Base-by-base conservation (phyloP, 2,113 vertebrate species). In the Heptranchias perlo region DNA sequence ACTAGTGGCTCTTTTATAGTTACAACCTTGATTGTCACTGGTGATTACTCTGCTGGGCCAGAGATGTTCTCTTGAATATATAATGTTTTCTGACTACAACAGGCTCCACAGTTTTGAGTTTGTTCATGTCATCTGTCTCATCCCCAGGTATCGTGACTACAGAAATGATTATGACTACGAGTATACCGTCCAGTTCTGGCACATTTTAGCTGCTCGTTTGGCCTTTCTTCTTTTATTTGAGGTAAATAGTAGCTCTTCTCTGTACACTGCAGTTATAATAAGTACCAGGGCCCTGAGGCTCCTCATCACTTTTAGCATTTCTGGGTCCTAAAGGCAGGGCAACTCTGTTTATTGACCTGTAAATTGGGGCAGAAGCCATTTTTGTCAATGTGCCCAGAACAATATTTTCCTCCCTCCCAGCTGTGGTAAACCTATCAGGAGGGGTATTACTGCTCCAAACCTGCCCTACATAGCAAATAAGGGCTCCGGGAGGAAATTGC, bases 141-240 rank as follows among this genome's bases (percentile, higher is more conserved):
- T 92, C 31, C 7, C 31, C 97, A 99, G 99, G 97, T 99, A 99
- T 97, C 98, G 98, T 96, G 99, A 99, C 96, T 99, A 99, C 97
- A 97, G 99, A 47, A 97, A 96, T 0, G 1, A 97, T 0, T 96
- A 97, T 0, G 98, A 98, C 97, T 98, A 99, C 97, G 96, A 76
- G 95, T 96, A 98, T 95, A 98, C 98, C 0, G 93, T 96, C 6
- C 97, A 99, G 97, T 99, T 98, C 97, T 99, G 99, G 99, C 96
- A 98, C 95, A 97, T 99, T 92, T 96, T 99, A 0, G 98, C 99
- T 0, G 97, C 98, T 92, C 98, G 99, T 1, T 98, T 99, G 23
- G 98, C 97, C 96, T 99, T 99, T 65, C 97, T 99, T 96, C 98
- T 99, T 96, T 97, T 99, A 96, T 99, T 99, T 14, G 98, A 99